Base-by-base conservation (phyloP, 2,888 invertebrate genomes). In the Epinotia ramella region DNA sequence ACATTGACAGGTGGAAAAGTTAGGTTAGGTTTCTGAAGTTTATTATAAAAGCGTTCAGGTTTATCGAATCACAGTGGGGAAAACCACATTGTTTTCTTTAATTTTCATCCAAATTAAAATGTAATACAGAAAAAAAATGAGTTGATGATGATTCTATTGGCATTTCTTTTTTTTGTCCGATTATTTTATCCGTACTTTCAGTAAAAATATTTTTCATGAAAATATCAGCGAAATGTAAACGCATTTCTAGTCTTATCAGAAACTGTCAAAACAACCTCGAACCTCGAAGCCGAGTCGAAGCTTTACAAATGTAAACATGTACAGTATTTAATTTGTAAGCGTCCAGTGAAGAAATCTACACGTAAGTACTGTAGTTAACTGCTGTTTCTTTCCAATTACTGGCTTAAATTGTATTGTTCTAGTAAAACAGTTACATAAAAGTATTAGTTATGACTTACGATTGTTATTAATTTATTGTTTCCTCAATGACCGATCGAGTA, bases 261-360 rank as follows among this genome's bases (percentile, higher is more conserved):
- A 69, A 16, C 28, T 18, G 68, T 53, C 24, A 70, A 24, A 46
- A 46, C 24, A 46, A 24, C n/a, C 12, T 11, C 13, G 40, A 44
- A 62, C 66, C 16, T n/a, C n/a, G n/a, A n/a, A n/a, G n/a, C n/a
- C n/a, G n/a, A n/a, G n/a, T n/a, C n/a, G n/a, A 49, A 74, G 64
- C 49, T 70, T 75, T 60, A 33, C n/a, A 62, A 70, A 75, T 62
- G 69, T 75, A 75, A 76, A 76, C 66, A 75, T 28, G 24, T 28
- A 28, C 24, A 75, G 28, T 33, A 53, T n/a, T 66, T 40, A 53
- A 66, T 33, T 73, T 66, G 6, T 73, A 66, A 60, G 66, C 7
- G 18, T 49, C 20, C 66, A 44, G 66, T 60, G 75, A 44, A 59
- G 24, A 40, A 56, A 33, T 57, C 33, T 1, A 60, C n/a, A 60